phyloP scores from a whole-genome alignment of 2,888 invertebrate species.

The Argyresthia albistria region DNA sequence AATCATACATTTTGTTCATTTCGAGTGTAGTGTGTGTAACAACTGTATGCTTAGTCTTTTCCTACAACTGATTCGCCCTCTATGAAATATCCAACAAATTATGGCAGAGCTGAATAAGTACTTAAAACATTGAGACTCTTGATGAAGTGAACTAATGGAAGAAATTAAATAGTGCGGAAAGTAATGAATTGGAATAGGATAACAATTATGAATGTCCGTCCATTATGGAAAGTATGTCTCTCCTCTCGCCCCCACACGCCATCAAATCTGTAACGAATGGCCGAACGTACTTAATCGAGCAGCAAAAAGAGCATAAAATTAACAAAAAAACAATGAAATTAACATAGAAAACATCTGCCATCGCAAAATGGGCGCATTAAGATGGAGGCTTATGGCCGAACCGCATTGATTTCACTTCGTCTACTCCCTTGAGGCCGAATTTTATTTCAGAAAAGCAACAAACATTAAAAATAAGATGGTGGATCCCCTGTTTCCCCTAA shows the following conservation, averaged over 20 bases:
- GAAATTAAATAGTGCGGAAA: no score
- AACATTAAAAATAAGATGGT: constrained; percentile 69
- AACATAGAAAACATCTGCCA: constrained; percentile 69
- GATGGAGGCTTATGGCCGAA: constrained; percentile 24
- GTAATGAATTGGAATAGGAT: no score
- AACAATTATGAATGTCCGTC: no score
- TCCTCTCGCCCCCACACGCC: background rate
- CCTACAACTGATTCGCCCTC: no score
- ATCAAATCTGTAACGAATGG: constrained; percentile 53
- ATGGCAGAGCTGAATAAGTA: no score
- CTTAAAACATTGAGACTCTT: no score
- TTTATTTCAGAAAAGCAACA: constrained; percentile 62
- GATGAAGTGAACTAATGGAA: no score
- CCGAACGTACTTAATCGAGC: constrained; percentile 56
- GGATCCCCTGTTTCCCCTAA: constrained; percentile 24
- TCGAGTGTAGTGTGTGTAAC: no score
- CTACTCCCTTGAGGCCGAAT: constrained; percentile 48
- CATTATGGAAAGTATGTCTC: no score
- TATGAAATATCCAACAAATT: no score
- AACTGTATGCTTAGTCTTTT: no score
- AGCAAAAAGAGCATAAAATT: constrained; percentile 66
- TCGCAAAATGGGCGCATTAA: constrained; percentile 24
- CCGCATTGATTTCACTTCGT: constrained; percentile 63
- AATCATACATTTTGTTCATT: no score
- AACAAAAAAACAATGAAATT: constrained; percentile 72